Base-by-base conservation (phyloP, 2,113 vertebrate genomes). In the Ictalurus punctatus region DNA sequence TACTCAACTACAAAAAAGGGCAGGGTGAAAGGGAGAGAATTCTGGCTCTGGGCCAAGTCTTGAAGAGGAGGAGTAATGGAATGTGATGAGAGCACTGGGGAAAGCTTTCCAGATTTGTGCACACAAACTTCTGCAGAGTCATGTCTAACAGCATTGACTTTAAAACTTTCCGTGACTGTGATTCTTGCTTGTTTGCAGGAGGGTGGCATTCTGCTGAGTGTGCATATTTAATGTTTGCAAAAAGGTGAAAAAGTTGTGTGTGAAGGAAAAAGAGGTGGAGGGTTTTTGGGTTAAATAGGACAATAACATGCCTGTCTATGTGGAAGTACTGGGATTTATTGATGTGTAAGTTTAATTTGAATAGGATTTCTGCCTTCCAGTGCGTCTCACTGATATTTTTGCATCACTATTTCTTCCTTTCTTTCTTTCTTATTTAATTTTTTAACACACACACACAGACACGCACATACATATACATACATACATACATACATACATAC, bases 61-160 rank as follows among this genome's bases (percentile, higher is more conserved):
- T 10, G 25, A 69, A 2, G 61, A 83, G 89, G 73, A 74, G 88
- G 83, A 65, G 86, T 40, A 83, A 87, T 89, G 90, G 91, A 92
- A 91, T 91, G 86, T 85, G 73, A 88, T 58, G 44, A 40, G 48
- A 67, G 21, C 71, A 44, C 90, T 89, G 63, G 86, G 86, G 86
- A 78, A 90, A 86, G 34, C 9, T 83, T 34, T 89, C 67, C 21
- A 74, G 74, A 27, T 79, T 65, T 83, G 80, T 88, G n/a, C 84
- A 86, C 0, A 85, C 9, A 85, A 40, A 37, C 25, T 34, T 85
- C 2, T 73, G 3, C 4, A 59, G n/a, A 71, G 59, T 34, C 6
- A 27, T 19, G 16, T 44, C 25, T 6, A 85, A 67, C 4, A 17
- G 23, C 19, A 37, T 0, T 9, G 27, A 61, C 5, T 86, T 17